Percentiles rank a stretch among this genome's conserved stretches.
phyloP scores from a whole-genome alignment of 2,113 vertebrate genomes.

The Dolichotis patagonum region DNA sequence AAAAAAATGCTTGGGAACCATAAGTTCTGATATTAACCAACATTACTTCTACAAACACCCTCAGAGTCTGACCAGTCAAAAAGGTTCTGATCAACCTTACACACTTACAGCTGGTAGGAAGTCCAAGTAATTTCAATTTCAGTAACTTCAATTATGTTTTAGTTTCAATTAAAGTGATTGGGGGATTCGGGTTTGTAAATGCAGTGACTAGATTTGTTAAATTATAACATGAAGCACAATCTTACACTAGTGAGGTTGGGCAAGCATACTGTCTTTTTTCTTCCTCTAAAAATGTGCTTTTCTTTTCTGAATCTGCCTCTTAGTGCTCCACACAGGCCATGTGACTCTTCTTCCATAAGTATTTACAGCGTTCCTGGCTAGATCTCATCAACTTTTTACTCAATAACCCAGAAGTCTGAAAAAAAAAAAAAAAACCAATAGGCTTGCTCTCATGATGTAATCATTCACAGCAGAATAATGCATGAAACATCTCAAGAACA shows the following conservation, averaged over 20 bases:
- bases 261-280: not conserved
- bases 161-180: not conserved
- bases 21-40: not conserved
- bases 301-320: not conserved
- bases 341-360: not conserved
- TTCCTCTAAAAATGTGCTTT: not conserved
- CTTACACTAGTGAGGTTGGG: not conserved
- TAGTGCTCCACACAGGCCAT: not conserved
- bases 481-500: not conserved
- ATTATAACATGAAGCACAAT: not conserved
- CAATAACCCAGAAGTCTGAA: not conserved
- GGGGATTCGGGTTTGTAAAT: not conserved
- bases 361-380: not conserved
- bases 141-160: not conserved
- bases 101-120: not conserved
- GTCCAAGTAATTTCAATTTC: conserved; percentile 18
- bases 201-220: not conserved
- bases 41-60: not conserved
- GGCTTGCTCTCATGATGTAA: not conserved
- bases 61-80: not conserved
- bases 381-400: not conserved
- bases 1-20: not conserved
- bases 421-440: not conserved
- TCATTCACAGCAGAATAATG: not conserved
- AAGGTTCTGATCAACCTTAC: not conserved